Evolutionary conservation across 2,113 vertebrate species (phyloP).

Genomic region (Coturnix japonica): DNA sequence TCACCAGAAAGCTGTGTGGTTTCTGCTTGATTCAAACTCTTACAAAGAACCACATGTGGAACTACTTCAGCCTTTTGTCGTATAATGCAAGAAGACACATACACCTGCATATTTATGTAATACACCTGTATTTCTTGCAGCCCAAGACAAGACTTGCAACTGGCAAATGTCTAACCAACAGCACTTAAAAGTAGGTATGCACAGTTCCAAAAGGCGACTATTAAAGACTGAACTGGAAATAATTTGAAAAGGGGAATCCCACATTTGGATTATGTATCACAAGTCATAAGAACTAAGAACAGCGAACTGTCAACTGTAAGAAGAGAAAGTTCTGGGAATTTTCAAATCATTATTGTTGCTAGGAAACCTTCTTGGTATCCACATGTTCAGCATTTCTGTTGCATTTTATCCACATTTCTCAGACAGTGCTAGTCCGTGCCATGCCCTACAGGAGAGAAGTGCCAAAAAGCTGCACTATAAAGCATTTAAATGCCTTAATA

Average conservation of each 20-base stretch:
- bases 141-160: background rate
- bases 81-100: background rate
- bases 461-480: slow-evolving; percentile 40
- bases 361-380: slow-evolving; percentile 37
- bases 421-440: slow-evolving; percentile 17
- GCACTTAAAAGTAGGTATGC: background rate
- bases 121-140: background rate
- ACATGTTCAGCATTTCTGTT: slow-evolving; percentile 39
- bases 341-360: background rate
- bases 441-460: slow-evolving; percentile 50
- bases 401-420: slow-evolving; percentile 48
- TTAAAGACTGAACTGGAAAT: background rate
- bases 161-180: background rate
- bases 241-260: background rate
- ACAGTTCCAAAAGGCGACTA: background rate
- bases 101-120: background rate
- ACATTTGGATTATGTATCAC: slow-evolving; percentile 15
- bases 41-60: background rate
- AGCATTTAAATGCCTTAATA: slow-evolving; percentile 57
- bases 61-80: background rate
- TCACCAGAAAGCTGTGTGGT: background rate
- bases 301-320: slow-evolving; percentile 28
- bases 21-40: background rate
- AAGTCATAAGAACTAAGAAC: slow-evolving; percentile 1
- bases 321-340: background rate